Conservation (phyloP, 2,113 vertebrate genomes). For the western clawed frog (Xenopus tropicalis) region DNA sequence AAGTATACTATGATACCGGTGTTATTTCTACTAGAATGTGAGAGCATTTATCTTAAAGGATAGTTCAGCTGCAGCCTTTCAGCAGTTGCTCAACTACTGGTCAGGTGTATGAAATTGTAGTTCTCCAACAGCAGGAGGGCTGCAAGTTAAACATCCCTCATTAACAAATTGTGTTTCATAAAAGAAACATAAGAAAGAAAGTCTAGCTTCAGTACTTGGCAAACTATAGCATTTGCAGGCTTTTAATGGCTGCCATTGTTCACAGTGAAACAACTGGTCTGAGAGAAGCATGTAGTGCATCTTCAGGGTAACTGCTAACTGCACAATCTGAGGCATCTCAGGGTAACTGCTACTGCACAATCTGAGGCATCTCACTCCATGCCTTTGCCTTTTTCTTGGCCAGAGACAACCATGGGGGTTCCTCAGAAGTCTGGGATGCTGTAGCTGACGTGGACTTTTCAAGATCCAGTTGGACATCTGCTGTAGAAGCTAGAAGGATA, state of each 20-base stretch:
- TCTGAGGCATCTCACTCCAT: slow-evolving; percentile 86
- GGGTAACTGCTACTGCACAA: slow-evolving; percentile 62
- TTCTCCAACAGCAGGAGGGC: no score
- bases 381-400: slow-evolving; percentile 94
- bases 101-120: no score
- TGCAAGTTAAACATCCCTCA: no score
- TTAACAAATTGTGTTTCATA: no score
- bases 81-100: no score
- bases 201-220: no score
- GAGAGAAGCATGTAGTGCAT: neutral
- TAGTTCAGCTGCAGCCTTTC: no score
- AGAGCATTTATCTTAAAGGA: no score
- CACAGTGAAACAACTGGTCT: slow-evolving; percentile 44
- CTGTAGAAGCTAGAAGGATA: slow-evolving; percentile 54
- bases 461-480: neutral
- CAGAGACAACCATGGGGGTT: slow-evolving; percentile 86
- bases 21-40: no score
- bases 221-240: neutral
- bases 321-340: no score
- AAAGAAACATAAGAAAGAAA: no score
- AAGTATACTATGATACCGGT: no score
- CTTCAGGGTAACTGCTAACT: neutral
- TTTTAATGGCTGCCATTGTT: slow-evolving; percentile 1
- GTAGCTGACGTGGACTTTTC: slow-evolving; percentile 48
- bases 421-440: slow-evolving; percentile 55